Evolutionary conservation across 2,797 vertebrate species (phyloP).

Genomic region (Synaphobranchus kaupii): DNA sequence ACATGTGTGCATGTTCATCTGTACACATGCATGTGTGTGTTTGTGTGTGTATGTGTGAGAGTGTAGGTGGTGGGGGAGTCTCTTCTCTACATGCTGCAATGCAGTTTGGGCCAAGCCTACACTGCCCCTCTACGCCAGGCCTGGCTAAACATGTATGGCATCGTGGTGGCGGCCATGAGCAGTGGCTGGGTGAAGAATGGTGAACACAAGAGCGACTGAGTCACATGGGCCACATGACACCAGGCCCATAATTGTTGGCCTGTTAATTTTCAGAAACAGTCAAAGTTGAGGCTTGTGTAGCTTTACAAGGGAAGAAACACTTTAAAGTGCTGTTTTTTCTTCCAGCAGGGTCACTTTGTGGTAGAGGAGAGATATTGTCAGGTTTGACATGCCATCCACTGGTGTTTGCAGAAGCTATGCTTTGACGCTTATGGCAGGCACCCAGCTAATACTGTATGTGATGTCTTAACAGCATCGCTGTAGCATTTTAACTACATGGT

Average conservation of each 20-base stretch:
- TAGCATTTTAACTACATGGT: background rate
- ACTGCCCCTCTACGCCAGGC: conserved; percentile 80
- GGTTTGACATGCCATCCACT: conserved; percentile 44
- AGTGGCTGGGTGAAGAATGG: conserved; percentile 80
- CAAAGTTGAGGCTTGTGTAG: conserved; percentile 59
- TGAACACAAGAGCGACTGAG: conserved; percentile 77
- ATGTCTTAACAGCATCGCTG: background rate
- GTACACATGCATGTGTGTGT: background rate
- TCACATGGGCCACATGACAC: conserved; percentile 27
- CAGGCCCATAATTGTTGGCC: conserved; percentile 28
- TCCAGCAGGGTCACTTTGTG: conserved; percentile 53
- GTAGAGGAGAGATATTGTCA: conserved; percentile 55
- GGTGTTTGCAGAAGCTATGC: conserved; percentile 38
- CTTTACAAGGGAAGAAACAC: conserved; percentile 56
- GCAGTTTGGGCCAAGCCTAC: conserved; percentile 85
- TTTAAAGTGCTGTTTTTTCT: conserved; percentile 61
- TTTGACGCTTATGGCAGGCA: conserved; percentile 12
- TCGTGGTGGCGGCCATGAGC: conserved; percentile 88
- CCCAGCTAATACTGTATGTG: conserved; percentile 21
- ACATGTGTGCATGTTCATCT: background rate
- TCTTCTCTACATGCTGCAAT: conserved; percentile 92
- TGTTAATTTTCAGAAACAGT: conserved; percentile 42
- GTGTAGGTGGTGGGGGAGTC: conserved; percentile 86
- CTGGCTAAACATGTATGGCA: conserved; percentile 87
- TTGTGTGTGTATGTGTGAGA: conserved; percentile 34